Evolutionary conservation across 2,888 invertebrate species (phyloP).

Genomic region (Pantelozetes paolii): DNA sequence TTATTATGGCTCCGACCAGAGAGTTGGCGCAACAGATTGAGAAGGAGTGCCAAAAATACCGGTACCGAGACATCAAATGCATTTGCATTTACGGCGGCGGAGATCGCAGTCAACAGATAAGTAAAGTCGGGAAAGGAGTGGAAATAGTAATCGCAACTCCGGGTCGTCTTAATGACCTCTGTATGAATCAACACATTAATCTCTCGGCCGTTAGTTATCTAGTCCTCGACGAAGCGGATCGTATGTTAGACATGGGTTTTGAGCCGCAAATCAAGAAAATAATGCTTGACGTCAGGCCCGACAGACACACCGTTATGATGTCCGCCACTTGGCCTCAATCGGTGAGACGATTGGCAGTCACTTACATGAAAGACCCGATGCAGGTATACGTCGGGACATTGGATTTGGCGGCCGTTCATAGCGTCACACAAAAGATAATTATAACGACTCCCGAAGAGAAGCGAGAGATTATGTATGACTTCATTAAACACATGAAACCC

Average conservation of each 20-base stretch:
- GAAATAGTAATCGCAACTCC: constrained; percentile 95
- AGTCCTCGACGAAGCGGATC: constrained; percentile 82
- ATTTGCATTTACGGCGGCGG: constrained; percentile 91
- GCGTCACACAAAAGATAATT: constrained; percentile 73
- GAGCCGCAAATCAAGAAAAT: constrained; percentile 67
- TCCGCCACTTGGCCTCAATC: constrained; percentile 91
- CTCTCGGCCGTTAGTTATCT: constrained; percentile 76
- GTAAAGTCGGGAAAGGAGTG: constrained; percentile 68
- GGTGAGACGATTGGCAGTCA: constrained; percentile 75
- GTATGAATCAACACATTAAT: constrained; percentile 64
- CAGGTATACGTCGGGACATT: constrained; percentile 79
- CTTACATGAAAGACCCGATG: constrained; percentile 82
- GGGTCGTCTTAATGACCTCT: constrained; percentile 85
- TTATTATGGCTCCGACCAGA: constrained; percentile 86
- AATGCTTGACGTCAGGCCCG: constrained; percentile 73
- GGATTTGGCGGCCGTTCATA: constrained; percentile 83
- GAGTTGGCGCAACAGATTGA: constrained; percentile 91
- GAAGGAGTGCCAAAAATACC: constrained; percentile 81
- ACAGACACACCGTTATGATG: constrained; percentile 89
- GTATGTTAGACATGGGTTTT: constrained; percentile 62
- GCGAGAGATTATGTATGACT: constrained; percentile 62
- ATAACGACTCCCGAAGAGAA: constrained; percentile 71
- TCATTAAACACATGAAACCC: constrained; percentile 65
- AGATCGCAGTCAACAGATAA: constrained; percentile 71
- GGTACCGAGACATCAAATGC: constrained; percentile 77